Percentiles rank a stretch among this genome's conserved stretches.
phyloP scores from a whole-genome alignment of 2,888 invertebrate genomes.

The Nomada goodeniana region DNA sequence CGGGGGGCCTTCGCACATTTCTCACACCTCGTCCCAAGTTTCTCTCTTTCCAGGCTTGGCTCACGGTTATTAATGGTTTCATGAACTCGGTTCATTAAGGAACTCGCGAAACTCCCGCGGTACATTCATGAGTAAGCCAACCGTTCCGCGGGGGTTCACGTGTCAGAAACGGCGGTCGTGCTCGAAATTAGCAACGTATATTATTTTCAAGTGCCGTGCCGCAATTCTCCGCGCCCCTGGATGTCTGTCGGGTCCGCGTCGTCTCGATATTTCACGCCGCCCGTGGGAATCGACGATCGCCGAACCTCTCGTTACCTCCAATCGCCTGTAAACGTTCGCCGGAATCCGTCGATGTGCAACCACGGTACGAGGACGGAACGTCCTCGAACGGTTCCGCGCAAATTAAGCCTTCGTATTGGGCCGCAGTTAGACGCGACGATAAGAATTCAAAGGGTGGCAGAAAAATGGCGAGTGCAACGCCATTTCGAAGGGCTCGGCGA shows the following conservation, averaged over 20 bases:
- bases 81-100: constrained; percentile 82
- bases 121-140: constrained; percentile 64
- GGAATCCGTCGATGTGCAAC: not conserved
- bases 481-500: not conserved
- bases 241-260: not conserved
- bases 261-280: not conserved
- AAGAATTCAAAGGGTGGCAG: constrained; percentile 7
- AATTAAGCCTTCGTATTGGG: not conserved
- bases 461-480: not conserved
- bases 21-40: constrained; percentile 15
- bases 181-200: constrained; percentile 63
- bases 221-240: constrained; percentile 10
- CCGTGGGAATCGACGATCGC: too few relatives aligned
- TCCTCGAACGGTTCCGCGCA: not conserved
- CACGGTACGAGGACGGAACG: not conserved
- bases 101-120: constrained; percentile 69
- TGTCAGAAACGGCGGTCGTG: constrained; percentile 53
- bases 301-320: too few relatives aligned
- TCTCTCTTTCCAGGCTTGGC: constrained; percentile 53
- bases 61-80: constrained; percentile 82
- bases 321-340: not conserved
- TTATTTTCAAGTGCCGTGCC: constrained; percentile 45
- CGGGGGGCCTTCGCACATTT: constrained; percentile 37
- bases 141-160: constrained; percentile 34
- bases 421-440: not conserved